Conservation (phyloP, 2,797 vertebrate genomes). For the Typhlichthys subterraneus region DNA sequence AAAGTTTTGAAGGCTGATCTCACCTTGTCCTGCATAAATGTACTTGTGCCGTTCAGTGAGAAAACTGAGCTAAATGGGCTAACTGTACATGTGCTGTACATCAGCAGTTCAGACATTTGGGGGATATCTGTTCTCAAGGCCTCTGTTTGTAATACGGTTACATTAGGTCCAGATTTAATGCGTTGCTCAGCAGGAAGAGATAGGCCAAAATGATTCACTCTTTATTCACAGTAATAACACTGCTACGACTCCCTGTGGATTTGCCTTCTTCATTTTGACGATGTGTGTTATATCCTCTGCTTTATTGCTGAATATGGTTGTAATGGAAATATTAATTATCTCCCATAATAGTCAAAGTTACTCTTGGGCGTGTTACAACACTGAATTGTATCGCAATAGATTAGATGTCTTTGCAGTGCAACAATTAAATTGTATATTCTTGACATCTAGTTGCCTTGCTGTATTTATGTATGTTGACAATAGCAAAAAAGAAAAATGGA, state of each 20-base stretch:
- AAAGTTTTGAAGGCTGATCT: slow-evolving; percentile 76
- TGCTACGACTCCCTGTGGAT: slow-evolving; percentile 25
- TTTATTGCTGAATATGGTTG: slow-evolving; percentile 27
- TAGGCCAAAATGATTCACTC: slow-evolving; percentile 23
- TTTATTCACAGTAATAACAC: slow-evolving; percentile 28
- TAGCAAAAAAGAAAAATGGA: slow-evolving; percentile 32
- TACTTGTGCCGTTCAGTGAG: slow-evolving; percentile 40
- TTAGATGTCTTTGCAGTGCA: slow-evolving; percentile 20
- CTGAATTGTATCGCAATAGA: slow-evolving; percentile 21
- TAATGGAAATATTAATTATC: slow-evolving; percentile 38
- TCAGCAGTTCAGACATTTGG: slow-evolving; percentile 25
- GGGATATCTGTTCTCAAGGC: slow-evolving; percentile 18
- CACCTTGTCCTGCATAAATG: slow-evolving; percentile 76
- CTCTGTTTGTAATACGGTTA: neutral
- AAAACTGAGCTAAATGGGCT: slow-evolving; percentile 45
- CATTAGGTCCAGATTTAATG: slow-evolving; percentile 1
- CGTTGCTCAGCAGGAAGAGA: slow-evolving; percentile 12
- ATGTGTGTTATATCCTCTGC: slow-evolving; percentile 25
- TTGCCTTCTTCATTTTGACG: slow-evolving; percentile 27
- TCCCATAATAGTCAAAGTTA: slow-evolving; percentile 20
- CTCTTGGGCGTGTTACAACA: slow-evolving; percentile 6
- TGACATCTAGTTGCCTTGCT: neutral
- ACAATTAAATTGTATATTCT: slow-evolving; percentile 1
- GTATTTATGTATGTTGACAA: slow-evolving; percentile 10
- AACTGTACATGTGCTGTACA: slow-evolving; percentile 47